Conservation (phyloP, 2,797 vertebrate species). For the Siniperca obscura region DNA sequence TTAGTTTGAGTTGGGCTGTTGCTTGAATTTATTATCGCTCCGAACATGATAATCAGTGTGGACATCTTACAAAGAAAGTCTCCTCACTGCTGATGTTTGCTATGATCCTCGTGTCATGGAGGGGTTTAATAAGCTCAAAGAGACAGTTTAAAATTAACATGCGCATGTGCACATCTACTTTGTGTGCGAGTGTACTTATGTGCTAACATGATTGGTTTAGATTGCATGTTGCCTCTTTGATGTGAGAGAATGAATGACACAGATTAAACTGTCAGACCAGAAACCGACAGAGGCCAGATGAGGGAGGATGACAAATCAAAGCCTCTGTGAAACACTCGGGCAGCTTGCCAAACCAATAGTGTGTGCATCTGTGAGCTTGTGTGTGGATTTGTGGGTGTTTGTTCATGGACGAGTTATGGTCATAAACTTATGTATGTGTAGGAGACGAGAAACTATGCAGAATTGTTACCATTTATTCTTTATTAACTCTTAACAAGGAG, state of each 20-base stretch:
- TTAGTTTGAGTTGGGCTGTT: conserved; percentile 8
- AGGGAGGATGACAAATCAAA: conserved; percentile 70
- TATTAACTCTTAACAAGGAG: conserved; percentile 67
- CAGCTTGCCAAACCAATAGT: conserved; percentile 59
- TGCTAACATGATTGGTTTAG: conserved; percentile 48
- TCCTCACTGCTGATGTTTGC: conserved; percentile 6
- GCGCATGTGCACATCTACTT: conserved; percentile 8
- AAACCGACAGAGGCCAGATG: conserved; percentile 82
- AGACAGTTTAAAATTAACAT: conserved; percentile 21
- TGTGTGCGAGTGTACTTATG: conserved; percentile 15
- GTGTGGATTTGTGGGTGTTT: conserved; percentile 48
- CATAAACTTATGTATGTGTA: conserved; percentile 63
- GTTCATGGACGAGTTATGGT: conserved; percentile 26
- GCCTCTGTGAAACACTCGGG: conserved; percentile 57
- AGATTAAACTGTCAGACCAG: conserved; percentile 79
- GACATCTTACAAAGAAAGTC: conserved; percentile 26
- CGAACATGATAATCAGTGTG: conserved; percentile 5
- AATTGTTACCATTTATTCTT: conserved; percentile 63
- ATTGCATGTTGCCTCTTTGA: conserved; percentile 72
- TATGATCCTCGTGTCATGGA: conserved; percentile 20
- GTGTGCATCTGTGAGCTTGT: conserved; percentile 45
- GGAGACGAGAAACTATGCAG: conserved; percentile 26
- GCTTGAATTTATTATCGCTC: conserved; percentile 3
- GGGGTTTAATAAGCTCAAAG: neutral
- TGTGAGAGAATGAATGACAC: conserved; percentile 78